Conservation (phyloP, 2,113 vertebrate genomes). For the Varanus komodoensis region DNA sequence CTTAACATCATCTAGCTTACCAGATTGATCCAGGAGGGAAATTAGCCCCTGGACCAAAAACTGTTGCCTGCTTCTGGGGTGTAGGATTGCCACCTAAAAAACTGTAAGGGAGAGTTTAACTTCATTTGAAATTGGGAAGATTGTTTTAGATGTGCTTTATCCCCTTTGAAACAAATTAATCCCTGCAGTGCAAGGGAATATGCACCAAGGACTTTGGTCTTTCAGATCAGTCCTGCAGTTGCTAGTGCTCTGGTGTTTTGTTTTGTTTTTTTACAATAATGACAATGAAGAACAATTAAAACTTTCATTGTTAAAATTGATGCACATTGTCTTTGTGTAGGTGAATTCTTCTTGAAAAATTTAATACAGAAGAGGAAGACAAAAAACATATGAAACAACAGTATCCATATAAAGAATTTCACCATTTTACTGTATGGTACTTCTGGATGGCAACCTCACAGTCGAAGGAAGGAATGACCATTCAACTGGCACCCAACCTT, state of each 20-base stretch:
- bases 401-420: constrained; percentile 15
- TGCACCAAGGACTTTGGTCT: neutral
- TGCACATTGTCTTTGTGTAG: constrained; percentile 70
- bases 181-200: neutral
- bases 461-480: neutral
- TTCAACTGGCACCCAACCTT: neutral
- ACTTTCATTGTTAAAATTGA: constrained; percentile 2
- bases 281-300: neutral
- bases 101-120: neutral
- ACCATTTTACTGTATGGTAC: constrained; percentile 1
- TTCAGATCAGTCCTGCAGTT: neutral
- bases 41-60: too few species aligned
- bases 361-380: constrained; percentile 88
- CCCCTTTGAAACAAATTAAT: neutral
- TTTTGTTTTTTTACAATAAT: neutral
- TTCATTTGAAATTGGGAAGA: neutral
- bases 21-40: too few species aligned
- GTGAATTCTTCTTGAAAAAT: constrained; percentile 98
- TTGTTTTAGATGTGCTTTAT: neutral
- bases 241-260: neutral
- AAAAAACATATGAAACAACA: constrained; percentile 71
- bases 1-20: too few species aligned
- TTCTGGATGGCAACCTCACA: constrained; percentile 43
- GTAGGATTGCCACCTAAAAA: neutral
- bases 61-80: neutral